phyloP scores from a whole-genome alignment of 1,140 invertebrate genomes.

The Drosophila lacteicornis region DNA sequence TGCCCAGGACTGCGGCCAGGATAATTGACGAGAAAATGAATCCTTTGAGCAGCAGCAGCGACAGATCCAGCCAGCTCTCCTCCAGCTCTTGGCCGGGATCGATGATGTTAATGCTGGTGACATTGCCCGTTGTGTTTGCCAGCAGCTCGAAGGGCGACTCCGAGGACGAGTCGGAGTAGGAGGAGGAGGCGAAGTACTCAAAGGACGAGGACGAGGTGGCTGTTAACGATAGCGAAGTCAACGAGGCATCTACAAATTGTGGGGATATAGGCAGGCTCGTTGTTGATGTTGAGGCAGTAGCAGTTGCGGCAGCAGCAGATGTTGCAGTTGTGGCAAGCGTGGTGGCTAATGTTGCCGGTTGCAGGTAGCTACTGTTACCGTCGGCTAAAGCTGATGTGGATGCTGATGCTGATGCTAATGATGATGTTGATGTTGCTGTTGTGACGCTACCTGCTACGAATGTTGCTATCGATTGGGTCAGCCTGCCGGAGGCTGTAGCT shows the following conservation, averaged over 20 bases:
- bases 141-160: conserved; percentile 56
- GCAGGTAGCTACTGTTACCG: conserved; percentile 31
- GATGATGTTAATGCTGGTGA: conserved; percentile 38
- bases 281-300: conserved; percentile 21
- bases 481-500: conserved; percentile 28
- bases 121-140: conserved; percentile 62
- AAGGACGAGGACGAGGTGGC: conserved; percentile 48
- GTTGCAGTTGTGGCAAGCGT: conserved; percentile 39
- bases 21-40: conserved; percentile 93
- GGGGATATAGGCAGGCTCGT: conserved; percentile 60
- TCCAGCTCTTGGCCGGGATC: conserved; percentile 39
- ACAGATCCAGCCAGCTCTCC: conserved; percentile 85
- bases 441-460: conserved; percentile 45
- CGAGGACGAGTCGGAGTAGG: conserved; percentile 7
- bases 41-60: conserved; percentile 89
- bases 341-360: conserved; percentile 28
- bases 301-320: neutral
- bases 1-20: conserved; percentile 93
- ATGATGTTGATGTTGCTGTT: conserved; percentile 35
- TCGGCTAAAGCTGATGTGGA: conserved; percentile 9
- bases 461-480: conserved; percentile 61
- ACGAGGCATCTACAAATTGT: conserved; percentile 74
- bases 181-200: conserved; percentile 12
- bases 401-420: conserved; percentile 27
- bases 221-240: conserved; percentile 79